Percentiles rank a stretch among this genome's conserved stretches.
phyloP scores from a whole-genome alignment of 2,888 invertebrate genomes.

The Lumbricus terrestris region DNA sequence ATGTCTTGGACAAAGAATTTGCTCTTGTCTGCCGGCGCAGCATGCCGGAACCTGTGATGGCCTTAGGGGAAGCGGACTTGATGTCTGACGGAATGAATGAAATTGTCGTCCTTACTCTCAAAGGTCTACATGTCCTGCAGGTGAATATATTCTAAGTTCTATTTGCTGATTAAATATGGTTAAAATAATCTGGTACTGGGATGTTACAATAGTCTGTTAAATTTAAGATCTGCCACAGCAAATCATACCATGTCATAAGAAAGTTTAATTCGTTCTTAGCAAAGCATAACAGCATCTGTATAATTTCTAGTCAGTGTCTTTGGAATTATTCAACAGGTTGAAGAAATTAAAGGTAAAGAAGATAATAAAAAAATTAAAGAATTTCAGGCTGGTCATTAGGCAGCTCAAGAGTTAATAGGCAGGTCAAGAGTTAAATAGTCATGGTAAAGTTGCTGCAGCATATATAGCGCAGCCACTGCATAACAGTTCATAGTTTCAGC shows the following conservation, averaged over 20 bases:
- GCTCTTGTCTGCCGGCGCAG: constrained; percentile 61
- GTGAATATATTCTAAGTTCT: constrained; percentile 22
- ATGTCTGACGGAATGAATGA: constrained; percentile 71
- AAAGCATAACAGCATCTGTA: neutral
- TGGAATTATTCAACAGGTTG: no score
- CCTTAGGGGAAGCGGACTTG: constrained; percentile 67
- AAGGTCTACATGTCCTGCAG: constrained; percentile 71
- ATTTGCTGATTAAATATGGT: neutral
- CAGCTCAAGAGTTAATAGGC: no score
- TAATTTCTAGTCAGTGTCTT: no score
- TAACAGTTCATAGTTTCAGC: neutral
- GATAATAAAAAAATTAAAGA: no score
- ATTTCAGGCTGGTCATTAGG: no score
- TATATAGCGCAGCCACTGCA: no score
- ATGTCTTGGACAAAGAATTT: constrained; percentile 34
- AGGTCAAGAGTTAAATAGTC: no score
- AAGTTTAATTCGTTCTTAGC: neutral
- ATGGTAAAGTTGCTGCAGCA: no score
- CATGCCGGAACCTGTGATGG: constrained; percentile 68
- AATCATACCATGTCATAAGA: neutral
- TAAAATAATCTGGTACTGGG: neutral
- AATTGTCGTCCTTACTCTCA: constrained; percentile 68
- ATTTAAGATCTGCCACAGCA: neutral
- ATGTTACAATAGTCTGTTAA: neutral
- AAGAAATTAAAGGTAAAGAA: no score